Percentiles rank a stretch among this genome's conserved stretches.
Evolutionary conservation across 2,888 invertebrate genomes (phyloP).

Genomic region (Beris chalybata): DNA sequence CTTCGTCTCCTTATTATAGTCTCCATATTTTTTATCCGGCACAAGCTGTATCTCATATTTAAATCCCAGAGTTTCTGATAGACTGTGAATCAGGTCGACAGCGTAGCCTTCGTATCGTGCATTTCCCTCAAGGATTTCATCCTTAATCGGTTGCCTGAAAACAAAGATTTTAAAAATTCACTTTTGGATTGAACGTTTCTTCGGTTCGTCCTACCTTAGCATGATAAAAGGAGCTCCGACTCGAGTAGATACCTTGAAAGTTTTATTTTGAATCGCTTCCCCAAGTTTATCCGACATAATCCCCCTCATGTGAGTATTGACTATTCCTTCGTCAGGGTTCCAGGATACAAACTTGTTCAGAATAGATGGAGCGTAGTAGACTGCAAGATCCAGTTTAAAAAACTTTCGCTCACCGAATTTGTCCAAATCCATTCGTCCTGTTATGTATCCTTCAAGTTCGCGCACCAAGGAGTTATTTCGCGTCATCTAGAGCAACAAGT

Average conservation of each 20-base stretch:
- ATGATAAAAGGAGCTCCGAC: constrained; percentile 33
- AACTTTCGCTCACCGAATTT: constrained; percentile 66
- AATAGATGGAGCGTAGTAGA: constrained; percentile 63
- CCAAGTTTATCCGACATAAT: constrained; percentile 60
- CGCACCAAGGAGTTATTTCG: constrained; percentile 22
- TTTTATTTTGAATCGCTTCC: constrained; percentile 51
- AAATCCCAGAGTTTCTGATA: constrained; percentile 52
- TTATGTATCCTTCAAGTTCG: constrained; percentile 23
- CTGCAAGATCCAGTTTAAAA: constrained; percentile 70
- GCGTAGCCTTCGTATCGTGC: constrained; percentile 59
- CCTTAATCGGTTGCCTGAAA: constrained; percentile 58
- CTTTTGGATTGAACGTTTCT: too few relatives aligned
- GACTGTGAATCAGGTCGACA: constrained; percentile 59
- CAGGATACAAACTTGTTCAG: constrained; percentile 57
- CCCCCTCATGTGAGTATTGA: constrained; percentile 36
- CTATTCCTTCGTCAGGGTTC: constrained; percentile 53
- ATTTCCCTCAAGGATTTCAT: constrained; percentile 61
- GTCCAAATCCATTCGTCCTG: constrained; percentile 52
- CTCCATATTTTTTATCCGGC: constrained; percentile 39
- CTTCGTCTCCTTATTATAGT: constrained; percentile 36
- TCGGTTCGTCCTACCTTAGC: not conserved
- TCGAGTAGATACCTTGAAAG: constrained; percentile 28
- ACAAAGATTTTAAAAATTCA: not conserved
- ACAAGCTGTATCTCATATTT: constrained; percentile 44
- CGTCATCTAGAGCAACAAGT: constrained; percentile 11